Evolutionary conservation across 2,797 vertebrate genomes (phyloP), one percentile per base, ranked within the genome.

Genomic region (Lagocephalus sceleratus): DNA sequence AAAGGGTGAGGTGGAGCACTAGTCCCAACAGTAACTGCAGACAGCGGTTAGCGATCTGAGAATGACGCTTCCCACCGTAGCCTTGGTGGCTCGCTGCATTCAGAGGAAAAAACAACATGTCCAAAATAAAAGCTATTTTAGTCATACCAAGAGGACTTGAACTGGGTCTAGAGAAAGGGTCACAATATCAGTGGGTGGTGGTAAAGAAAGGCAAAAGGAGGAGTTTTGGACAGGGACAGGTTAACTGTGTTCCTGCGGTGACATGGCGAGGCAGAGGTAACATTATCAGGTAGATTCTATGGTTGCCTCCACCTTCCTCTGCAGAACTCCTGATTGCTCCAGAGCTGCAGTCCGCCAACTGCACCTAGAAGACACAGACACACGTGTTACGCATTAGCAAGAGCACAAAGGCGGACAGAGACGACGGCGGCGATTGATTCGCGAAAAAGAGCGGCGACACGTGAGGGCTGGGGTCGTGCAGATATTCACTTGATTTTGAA

Each of bases 1-100:
- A 85, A 26, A 90, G 81, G 16, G 85, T 82, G 73, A 91, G 79
- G 52, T 87, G 87, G 23, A 93, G 88, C 25, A 81, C 81, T 58
- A 89, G 76, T 70, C 91, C 89, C 74, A 90, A 61, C 53, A 92
- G 82, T 88, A 89, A 91, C 60, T 88, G 69, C 71, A 88, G 58
- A 68, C 85, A 90, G 52, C 79, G 76, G 61, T 85, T 86, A 41
- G 85, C 76, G n/a, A 81, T 68, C 68, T 81, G 78, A 21, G 87
- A 76, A 53, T 57, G 67, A 11, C 59, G 71, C 59, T 74, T 83
- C 16, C 87, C 81, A 71, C 78, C 80, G 67, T 55, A 81, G 82
- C 86, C 87, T 50, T 78, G 83, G 76, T 78, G 83, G 81, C 86
- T 60, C 73, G 79, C 73, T 73, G 73, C 60, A 70, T 35, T 76